Evolutionary conservation across 2,113 vertebrate genomes (phyloP).

Genomic region (Hyperoodon ampullatus): DNA sequence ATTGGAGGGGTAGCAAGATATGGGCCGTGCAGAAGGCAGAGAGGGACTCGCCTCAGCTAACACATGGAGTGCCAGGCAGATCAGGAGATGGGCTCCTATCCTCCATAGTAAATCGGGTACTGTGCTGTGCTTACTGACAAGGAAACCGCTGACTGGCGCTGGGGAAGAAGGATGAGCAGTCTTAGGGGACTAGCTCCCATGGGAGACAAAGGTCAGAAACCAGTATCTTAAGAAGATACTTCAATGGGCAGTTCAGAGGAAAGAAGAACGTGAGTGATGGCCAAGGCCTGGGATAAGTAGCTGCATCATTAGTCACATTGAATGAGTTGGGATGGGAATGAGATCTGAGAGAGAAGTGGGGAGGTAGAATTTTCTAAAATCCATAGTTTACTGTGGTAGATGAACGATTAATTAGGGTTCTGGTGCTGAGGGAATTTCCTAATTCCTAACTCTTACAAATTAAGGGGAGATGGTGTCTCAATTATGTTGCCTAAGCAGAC

Average conservation of each 20-base stretch:
- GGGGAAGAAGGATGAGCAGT: background rate
- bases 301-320: background rate
- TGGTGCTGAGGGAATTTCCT: background rate
- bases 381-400: conserved; percentile 25
- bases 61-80: background rate
- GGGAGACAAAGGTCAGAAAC: background rate
- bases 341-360: background rate
- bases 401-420: conserved; percentile 4
- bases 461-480: background rate
- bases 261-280: background rate
- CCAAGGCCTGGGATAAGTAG: background rate
- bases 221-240: conserved; percentile 43
- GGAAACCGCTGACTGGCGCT: background rate
- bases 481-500: conserved; percentile 15
- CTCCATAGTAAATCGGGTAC: background rate
- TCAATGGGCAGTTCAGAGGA: background rate
- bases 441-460: background rate
- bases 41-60: conserved; percentile 3
- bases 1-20: background rate
- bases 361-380: background rate
- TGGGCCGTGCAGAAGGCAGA: background rate
- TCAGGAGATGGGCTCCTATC: background rate
- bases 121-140: background rate
- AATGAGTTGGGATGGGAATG: conserved; percentile 4
- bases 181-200: background rate